Evolutionary conservation across 1,140 invertebrate genomes (phyloP).

Genomic region (Cecropterus lyciades): DNA sequence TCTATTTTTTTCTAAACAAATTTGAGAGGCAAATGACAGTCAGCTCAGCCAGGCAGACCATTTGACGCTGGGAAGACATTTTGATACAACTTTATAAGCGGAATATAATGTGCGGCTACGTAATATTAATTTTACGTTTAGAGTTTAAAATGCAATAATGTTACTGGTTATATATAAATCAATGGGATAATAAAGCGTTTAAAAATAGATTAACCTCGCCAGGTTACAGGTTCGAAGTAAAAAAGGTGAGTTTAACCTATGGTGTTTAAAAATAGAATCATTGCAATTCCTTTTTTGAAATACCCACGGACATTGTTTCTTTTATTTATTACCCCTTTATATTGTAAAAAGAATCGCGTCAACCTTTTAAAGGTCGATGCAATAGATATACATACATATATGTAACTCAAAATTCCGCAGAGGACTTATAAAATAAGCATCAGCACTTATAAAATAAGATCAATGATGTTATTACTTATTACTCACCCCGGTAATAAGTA

Average conservation of each 20-base stretch:
- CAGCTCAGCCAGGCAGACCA: constrained; percentile 18
- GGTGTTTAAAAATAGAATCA: not conserved
- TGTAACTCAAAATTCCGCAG: no score
- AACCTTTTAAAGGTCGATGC: no score
- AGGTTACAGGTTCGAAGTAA: not conserved
- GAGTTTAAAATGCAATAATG: not conserved
- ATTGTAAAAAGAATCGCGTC: no score
- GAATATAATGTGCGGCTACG: constrained; percentile 1
- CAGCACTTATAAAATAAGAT: no score
- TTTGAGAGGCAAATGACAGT: constrained; percentile 16
- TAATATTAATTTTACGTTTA: not conserved
- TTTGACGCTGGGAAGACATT: constrained; percentile 5
- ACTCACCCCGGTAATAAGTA: no score
- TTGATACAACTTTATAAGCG: constrained; percentile 1
- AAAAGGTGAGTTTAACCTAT: not conserved
- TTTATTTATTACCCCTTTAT: no score
- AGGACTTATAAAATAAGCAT: no score
- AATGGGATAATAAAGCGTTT: not conserved
- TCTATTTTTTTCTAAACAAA: constrained; percentile 25
- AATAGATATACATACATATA: no score
- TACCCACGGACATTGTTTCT: no score
- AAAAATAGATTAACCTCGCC: constrained; percentile 3
- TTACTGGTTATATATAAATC: not conserved
- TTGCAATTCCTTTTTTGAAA: not conserved
- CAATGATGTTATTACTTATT: no score